Percentiles rank a stretch among this genome's conserved stretches.
Evolutionary conservation across 2,113 vertebrate species (phyloP).

Genomic region (Istiophorus platypterus): DNA sequence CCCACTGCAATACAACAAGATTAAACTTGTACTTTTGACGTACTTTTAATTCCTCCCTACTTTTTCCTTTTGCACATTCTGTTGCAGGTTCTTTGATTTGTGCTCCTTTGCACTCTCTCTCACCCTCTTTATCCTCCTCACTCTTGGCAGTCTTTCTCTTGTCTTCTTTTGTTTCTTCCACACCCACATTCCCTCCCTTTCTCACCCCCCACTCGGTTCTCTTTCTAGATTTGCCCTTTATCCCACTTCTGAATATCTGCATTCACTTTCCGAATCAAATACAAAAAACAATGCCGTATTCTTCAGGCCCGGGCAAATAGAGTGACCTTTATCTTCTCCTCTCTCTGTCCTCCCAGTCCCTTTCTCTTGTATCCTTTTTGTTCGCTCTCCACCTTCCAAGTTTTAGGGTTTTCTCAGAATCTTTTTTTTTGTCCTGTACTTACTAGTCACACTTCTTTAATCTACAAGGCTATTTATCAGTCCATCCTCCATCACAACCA

Average conservation of each 20-base stretch:
- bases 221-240: conserved; percentile 38
- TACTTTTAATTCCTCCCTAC: conserved; percentile 18
- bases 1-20: conserved; percentile 46
- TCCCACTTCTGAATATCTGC: conserved; percentile 62
- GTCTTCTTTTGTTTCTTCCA: conserved; percentile 50
- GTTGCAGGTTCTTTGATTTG: conserved; percentile 40
- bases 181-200: conserved; percentile 42
- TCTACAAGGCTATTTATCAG: conserved; percentile 1
- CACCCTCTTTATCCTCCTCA: conserved; percentile 37
- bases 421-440: background rate
- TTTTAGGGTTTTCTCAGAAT: background rate
- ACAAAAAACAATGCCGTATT: conserved; percentile 59
- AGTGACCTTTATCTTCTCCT: conserved; percentile 51
- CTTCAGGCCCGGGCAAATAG: conserved; percentile 25
- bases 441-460: conserved; percentile 28
- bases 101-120: conserved; percentile 22
- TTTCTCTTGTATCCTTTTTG: conserved; percentile 14
- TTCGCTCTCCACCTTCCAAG: conserved; percentile 3
- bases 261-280: conserved; percentile 49
- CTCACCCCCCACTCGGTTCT: conserved; percentile 10
- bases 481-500: conserved; percentile 2
- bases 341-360: background rate
- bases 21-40: conserved; percentile 48
- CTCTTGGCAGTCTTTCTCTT: conserved; percentile 44
- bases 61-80: conserved; percentile 35